Evolutionary conservation across 2,113 vertebrate genomes (phyloP), one percentile per base, ranked within the genome.

Genomic region (Todiramphus chloris): DNA sequence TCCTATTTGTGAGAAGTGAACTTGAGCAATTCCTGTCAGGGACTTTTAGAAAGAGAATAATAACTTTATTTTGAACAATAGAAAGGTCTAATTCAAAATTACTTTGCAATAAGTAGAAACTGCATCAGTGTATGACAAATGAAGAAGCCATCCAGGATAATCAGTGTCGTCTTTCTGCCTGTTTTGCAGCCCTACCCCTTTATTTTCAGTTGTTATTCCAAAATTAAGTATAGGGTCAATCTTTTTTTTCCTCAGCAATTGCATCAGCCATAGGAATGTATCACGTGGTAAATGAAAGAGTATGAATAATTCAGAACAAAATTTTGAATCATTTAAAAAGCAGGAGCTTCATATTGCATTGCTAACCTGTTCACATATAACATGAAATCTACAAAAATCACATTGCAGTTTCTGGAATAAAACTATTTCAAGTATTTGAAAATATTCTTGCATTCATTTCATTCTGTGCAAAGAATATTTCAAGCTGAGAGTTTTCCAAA

Each of bases 221-320:
- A 93, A 91, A 72, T 87, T 60, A 94, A 55, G 27, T 41, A n/a
- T 46, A 55, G 46, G 70, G 77, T 95, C 35, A 91, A 46, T 56
- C 3, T 24, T 86, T 85, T 85, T 86, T 43, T 21, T 13, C 48
- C 59, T 89, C 79, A 80, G 59, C 41, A 94, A 82, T 97, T 97
- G 96, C 95, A 97, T 97, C 96, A 97, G 96, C 96, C 87, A 70
- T 94, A 94, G 50, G 81, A 88, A 83, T 43, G 70, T 55, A 53
- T 79, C 86, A 92, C 12, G 4, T 93, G 80, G 83, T 94, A 84
- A 93, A 89, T 68, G 28, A 84, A 92, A 89, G 67, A 46, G 12
- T 58, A 85, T 92, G 73, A 93, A 95, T 94, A 93, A 95, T 77
- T 85, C 89, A 85, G 66, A 87, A 79, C 3, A 89, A 62, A 82